Base-by-base conservation (phyloP, 2,888 invertebrate species). In the Eupithecia subumbrata region DNA sequence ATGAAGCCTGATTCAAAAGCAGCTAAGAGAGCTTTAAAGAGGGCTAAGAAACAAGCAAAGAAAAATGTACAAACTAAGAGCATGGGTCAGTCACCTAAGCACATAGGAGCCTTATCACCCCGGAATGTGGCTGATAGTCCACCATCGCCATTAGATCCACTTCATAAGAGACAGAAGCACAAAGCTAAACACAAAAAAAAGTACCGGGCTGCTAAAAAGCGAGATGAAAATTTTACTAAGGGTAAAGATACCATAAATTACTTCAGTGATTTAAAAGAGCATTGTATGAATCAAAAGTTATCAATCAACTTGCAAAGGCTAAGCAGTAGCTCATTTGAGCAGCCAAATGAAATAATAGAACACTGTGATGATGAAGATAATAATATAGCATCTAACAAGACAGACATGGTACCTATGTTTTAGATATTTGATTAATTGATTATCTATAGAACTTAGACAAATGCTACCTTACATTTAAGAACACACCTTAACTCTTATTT, bases 101-200 rank as follows among this genome's bases (percentile, higher is more conserved):
- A 95, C 67, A 91, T 96, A 77, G 96, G 96, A 7, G 95, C 96
- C 22, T 89, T 96, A 16, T 96, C 96, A 12, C 96, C 96, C 0
- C 89, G 95, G 80, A 95, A 95, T 88, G 90, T 96, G 48, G 95
- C 96, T 25, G 95, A 95, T 52, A 95, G 95, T 79, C 96, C 96
- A 18, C 95, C 96, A 56, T 81, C 96, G 16, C 95, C 96, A 52
- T 81, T 81, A 86, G 95, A 93, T 85, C 91, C 89, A 7, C 84
- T 92, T 87, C 93, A 93, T 84, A 94, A 92, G 81, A 92, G 95
- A 84, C 95, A 96, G 72, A 96, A 95, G 82, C 96, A 96, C 87
- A 96, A 96, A 91, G 96, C 97, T 70, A 98, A 98, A 89, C 97
- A 97, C 89, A 97, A 97, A 95, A 97, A 97, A 88, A 97, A 96